Evolutionary conservation across 2,113 vertebrate genomes (phyloP), one percentile per base, ranked within the genome.

Genomic region (Xiphias gladius): DNA sequence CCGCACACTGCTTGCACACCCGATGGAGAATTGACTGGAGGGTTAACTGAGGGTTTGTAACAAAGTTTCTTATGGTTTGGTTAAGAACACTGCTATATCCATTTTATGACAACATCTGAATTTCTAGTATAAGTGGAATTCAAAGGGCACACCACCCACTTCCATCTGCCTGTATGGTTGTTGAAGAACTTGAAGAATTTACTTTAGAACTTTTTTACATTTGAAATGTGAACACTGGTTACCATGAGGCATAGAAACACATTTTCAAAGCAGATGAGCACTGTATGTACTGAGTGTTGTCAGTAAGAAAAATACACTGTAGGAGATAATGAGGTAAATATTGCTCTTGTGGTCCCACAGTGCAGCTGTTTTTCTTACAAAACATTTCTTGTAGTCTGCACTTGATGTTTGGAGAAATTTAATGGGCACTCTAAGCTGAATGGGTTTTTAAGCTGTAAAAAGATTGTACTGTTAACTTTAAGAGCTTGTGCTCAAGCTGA

Each of bases 241-340:
- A 77, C 62, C 5, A 39, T 30, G 16, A 80, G 28, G 46, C 71
- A 62, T 22, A 55, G 14, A 75, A 79, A 68, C 48, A 46, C 24
- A 70, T 35, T 59, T 63, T 73, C 62, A 73, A 65, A 77, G 77
- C 28, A 64, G 26, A 73, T 1, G 24, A 73, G 55, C 6, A 32
- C 75, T 32, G 54, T 61, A 26, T 67, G 58, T 62, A 20, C 22
- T 35, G 55, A 78, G 66, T 4, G 52, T 68, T 74, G 73, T 74
- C 79, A 46, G 52, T 55, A 30, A 61, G 35, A 79, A 73, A 62
- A 74, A 66, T 61, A 73, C 61, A 64, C 28, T 43, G 79, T 54
- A 10, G 30, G 54, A 67, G 76, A 80, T 85, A 83, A 78, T 83
- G 65, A 90, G 76, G 69, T 66, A 74, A 87, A 71, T 74, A 75